A percentile compares a stretch with the other conserved stretches of the same genome.
Evolutionary conservation across 2,888 invertebrate genomes (phyloP).

Genomic region (Didymodactylos carnosus): DNA sequence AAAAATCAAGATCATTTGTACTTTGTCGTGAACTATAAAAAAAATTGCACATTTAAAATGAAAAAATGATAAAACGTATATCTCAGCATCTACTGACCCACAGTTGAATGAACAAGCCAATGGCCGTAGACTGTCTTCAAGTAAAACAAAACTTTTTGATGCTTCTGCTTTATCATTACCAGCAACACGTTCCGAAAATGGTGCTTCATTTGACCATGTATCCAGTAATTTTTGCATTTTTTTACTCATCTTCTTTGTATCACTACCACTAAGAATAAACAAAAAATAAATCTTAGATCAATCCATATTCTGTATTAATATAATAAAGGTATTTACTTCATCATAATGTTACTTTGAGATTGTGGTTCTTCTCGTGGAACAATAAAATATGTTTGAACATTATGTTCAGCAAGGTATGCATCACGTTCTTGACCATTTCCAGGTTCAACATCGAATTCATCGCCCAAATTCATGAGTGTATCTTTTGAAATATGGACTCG

Average conservation of each 20-base stretch:
- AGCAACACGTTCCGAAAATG: not conserved
- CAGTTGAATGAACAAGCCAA: not conserved
- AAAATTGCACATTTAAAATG: no score
- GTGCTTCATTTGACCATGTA: not conserved
- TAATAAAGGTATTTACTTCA: no score
- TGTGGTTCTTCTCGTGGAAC: conserved; percentile 35
- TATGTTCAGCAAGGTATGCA: conserved; percentile 49
- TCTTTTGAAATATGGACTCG: conserved; percentile 10
- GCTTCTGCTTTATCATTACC: not conserved
- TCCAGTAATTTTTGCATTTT: not conserved
- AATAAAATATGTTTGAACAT: conserved; percentile 61
- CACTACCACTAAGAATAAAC: not conserved
- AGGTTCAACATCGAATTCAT: conserved; percentile 51
- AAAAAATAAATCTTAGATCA: not conserved
- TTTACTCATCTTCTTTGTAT: not conserved
- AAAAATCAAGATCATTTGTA: not conserved
- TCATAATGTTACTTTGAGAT: not conserved
- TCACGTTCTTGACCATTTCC: conserved; percentile 47
- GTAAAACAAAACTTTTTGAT: not conserved
- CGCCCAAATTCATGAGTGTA: not conserved
- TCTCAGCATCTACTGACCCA: not conserved
- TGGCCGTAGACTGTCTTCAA: not conserved
- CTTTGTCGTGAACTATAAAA: not conserved
- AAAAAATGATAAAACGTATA: not conserved
- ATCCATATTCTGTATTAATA: no score